These are phyloP conservation scores for Holothuria leucospilota DNA, from an alignment of 53 echinoderm and acorn worm genomes.

Conservation along the genomic window DNA sequence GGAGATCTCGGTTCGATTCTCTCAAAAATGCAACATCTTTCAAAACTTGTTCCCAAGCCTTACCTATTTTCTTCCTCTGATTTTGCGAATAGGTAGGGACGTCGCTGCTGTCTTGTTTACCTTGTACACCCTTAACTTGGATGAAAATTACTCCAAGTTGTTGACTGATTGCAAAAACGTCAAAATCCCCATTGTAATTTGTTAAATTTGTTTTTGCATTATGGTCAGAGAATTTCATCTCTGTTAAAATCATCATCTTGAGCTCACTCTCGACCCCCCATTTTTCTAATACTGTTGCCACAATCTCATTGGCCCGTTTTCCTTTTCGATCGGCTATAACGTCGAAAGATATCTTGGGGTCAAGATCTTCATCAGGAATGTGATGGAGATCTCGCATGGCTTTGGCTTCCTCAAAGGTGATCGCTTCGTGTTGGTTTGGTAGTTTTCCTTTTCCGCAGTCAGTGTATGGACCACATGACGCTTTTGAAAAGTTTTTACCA, in stretches of 20 bases:
- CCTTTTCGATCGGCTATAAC: slow-evolving; percentile 19
- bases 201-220: slow-evolving; percentile 3
- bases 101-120: neutral
- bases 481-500: too few species aligned
- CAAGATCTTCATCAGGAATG: slow-evolving; percentile 19
- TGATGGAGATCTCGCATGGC: slow-evolving; percentile 17
- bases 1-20: slow-evolving; percentile 39
- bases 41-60: slow-evolving; percentile 1
- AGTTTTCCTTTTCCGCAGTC: too few species aligned
- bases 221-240: neutral
- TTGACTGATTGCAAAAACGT: slow-evolving; percentile 31
- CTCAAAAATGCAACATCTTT: slow-evolving; percentile 26
- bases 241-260: slow-evolving; percentile 37
- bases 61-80: neutral
- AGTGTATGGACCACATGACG: too few species aligned
- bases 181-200: slow-evolving; percentile 30
- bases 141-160: slow-evolving; percentile 4
- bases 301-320: slow-evolving; percentile 20
- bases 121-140: slow-evolving; percentile 33
- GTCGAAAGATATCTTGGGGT: neutral
- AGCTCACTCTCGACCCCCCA: neutral
- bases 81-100: neutral
- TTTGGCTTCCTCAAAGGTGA: neutral
- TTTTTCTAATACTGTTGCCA: slow-evolving; percentile 4
- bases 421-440: too few species aligned